Evolutionary conservation across 2,113 vertebrate species (phyloP), one percentile per base, ranked within the genome.

Genomic region (Laticauda colubrina): DNA sequence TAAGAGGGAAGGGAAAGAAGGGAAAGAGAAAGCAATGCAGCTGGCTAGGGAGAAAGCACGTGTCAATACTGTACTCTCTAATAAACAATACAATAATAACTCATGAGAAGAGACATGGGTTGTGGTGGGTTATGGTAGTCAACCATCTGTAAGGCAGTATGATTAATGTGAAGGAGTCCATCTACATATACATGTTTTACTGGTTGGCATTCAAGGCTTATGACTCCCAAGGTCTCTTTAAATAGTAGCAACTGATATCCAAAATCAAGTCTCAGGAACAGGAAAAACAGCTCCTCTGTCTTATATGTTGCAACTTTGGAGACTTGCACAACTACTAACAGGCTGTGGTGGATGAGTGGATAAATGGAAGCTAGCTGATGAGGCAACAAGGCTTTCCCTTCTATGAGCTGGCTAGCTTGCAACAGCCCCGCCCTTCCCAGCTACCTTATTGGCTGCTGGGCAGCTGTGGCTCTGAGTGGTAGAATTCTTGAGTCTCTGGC

Each of bases 341-440:
- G 48, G 29, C 29, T 51, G 20, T 93, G 29, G 29, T 75, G 85
- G 24, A 20, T 39, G 45, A 48, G 54, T 90, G 26, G 54, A 0
- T 86, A 89, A 93, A 53, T 90, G 69, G 43, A 93, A 90, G 88
- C 53, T 55, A 57, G 15, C 20, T 93, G 54, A 59, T 89, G 91
- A 89, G 87, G 87, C 53, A 85, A 89, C 8, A 81, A 92, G 61
- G 54, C 87, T 92, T 92, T 51, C 64, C 24, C 51, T 92, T 89
- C 89, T 85, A 59, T 89, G 54, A 89, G 53, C 64, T 85, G 88
- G 54, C 69, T 53, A 34, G 54, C 43, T 34, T 93, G 55, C 88
- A 92, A 34, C 88, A 85, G 64, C 21, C 9, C 64, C 55, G 20
- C 29, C 43, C 54, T 39, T 57, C 43, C 92, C 56, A 59, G 69